Percentiles rank a stretch among this genome's conserved stretches.
Conservation (phyloP, 2,888 invertebrate genomes). For the Caenorhabditis sinica region DNA sequence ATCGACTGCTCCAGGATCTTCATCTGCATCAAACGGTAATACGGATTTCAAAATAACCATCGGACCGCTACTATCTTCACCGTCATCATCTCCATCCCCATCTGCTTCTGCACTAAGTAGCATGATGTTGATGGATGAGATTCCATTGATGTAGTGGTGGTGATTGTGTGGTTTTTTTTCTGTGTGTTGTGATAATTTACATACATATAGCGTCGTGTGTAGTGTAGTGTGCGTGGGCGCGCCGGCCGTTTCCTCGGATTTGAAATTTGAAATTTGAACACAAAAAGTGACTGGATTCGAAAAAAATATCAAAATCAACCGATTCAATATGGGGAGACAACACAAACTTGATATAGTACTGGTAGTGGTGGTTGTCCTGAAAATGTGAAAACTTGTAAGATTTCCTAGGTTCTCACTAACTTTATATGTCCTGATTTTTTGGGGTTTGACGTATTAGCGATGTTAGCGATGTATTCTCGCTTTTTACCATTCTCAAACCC, state of each 20-base stretch:
- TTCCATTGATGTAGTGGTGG: not conserved
- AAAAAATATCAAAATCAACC: slow-evolving; percentile 2
- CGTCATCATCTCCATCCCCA: not conserved
- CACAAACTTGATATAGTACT: not conserved
- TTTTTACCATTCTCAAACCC: no score
- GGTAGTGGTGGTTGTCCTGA: not conserved
- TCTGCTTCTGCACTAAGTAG: not conserved
- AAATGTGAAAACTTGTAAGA: not conserved
- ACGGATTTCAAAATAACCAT: slow-evolving; percentile 65
- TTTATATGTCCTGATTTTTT: not conserved
- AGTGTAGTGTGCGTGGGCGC: slow-evolving; percentile 32
- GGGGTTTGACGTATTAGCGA: no score
- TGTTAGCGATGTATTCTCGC: no score
- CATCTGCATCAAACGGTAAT: slow-evolving; percentile 61
- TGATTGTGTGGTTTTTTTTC: not conserved
- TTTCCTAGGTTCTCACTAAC: slow-evolving; percentile 11
- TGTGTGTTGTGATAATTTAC: no score
- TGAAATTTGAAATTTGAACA: slow-evolving; percentile 12
- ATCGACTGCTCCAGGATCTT: not conserved
- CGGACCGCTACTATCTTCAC: slow-evolving; percentile 30
- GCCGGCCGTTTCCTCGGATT: slow-evolving; percentile 63
- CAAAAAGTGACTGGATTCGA: no score
- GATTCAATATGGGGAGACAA: not conserved
- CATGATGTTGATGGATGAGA: not conserved
- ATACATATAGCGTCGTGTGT: not conserved